phyloP scores from a whole-genome alignment of 2,888 invertebrate species.

The Eutolmus rufibarbis region DNA sequence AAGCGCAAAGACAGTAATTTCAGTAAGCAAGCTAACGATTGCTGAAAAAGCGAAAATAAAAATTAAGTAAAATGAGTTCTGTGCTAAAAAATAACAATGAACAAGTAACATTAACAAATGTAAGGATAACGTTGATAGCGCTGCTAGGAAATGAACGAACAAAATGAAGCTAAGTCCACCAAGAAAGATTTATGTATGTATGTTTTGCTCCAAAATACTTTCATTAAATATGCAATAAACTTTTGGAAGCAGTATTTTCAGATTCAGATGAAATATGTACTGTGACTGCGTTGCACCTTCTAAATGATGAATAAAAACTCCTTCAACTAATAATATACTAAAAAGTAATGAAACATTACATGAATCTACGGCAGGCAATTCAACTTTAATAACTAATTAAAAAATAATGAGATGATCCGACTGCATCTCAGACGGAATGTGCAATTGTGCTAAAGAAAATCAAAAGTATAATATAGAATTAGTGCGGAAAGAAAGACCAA shows the following conservation, averaged over 20 bases:
- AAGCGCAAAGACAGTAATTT: neutral
- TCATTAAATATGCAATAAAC: neutral
- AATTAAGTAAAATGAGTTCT: neutral
- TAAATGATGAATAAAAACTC: neutral
- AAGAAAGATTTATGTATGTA: neutral
- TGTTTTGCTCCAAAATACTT: neutral
- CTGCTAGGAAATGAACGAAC: neutral
- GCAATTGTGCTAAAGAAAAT: slow-evolving; percentile 2
- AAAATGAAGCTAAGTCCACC: neutral
- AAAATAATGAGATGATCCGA: neutral
- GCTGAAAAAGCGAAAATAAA: neutral
- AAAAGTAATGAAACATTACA: neutral
- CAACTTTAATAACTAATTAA: neutral
- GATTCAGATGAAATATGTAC: neutral
- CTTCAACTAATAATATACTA: neutral
- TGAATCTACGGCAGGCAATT: neutral
- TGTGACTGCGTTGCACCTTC: neutral
- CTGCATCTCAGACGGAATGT: neutral
- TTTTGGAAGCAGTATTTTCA: neutral
- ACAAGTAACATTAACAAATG: neutral
- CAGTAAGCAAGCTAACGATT: neutral
- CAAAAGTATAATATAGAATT: neutral
- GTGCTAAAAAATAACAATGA: neutral
- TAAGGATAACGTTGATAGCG: neutral
- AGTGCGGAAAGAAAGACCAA: neutral